A percentile compares a stretch with the other conserved stretches of the same genome.
phyloP scores from a whole-genome alignment of 2,797 vertebrate species.

The Threskiornis aethiopicus region DNA sequence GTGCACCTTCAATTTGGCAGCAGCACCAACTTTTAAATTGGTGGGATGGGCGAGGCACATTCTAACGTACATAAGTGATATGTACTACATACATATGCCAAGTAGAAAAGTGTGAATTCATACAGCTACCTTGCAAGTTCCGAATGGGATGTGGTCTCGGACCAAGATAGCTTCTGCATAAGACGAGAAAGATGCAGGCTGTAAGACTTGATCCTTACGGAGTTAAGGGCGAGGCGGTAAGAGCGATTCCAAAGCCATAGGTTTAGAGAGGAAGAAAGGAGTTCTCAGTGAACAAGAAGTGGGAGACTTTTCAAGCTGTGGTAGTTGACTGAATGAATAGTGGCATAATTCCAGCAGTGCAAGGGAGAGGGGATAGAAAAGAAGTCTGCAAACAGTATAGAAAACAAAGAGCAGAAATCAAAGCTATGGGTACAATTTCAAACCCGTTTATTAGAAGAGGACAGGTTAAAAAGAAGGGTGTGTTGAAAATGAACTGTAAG shows the following conservation, averaged over 20 bases:
- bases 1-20: not conserved
- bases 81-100: fast-evolving
- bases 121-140: not conserved
- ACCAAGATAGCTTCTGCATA: not conserved
- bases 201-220: not conserved
- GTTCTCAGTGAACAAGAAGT: not conserved
- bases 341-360: not conserved
- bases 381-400: not conserved
- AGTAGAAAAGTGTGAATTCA: not conserved
- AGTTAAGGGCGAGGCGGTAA: not conserved
- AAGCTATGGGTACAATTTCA: not conserved
- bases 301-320: not conserved
- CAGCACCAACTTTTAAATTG: not conserved
- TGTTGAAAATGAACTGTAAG: not conserved
- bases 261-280: not conserved
- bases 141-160: not conserved
- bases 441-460: not conserved
- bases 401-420: not conserved
- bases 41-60: not conserved
- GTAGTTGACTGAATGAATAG: not conserved
- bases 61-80: not conserved
- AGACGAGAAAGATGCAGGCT: not conserved
- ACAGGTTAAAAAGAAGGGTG: not conserved
- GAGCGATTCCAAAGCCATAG: not conserved
- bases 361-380: not conserved